Base-by-base conservation (phyloP, 2,797 vertebrate species). In the Myioborus melanocephalus region DNA sequence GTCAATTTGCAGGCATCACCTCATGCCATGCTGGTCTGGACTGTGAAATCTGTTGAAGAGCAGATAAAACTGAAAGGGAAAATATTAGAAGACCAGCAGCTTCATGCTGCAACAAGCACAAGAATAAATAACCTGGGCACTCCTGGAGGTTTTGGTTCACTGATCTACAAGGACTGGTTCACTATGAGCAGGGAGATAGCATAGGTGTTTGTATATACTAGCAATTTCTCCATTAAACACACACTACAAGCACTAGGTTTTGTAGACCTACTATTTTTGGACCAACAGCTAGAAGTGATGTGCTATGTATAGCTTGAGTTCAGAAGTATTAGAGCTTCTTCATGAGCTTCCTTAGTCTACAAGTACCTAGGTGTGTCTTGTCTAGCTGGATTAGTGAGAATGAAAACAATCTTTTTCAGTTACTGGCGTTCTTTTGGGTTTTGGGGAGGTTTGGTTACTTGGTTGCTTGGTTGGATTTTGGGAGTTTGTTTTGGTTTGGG, bases 21-120 rank as follows among this genome's bases (percentile, higher is more conserved):
- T 87, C 20, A 15, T 55, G n/a, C 15, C 73, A 8, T 78, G 23
- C n/a, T 41, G 81, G 12, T 52, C n/a, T 64, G 61, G 50, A 83
- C 55, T 75, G 61, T 80, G 68, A 87, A 94, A 94, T 75, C 46
- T 73, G 8, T 71, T 90, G 80, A 84, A 78, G 22, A 73, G 32
- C 32, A n/a, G n/a, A 27, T 14, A 64, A 87, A 93, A 75, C 18
- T 76, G 61, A 78, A 50, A 81, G 47, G 32, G 4, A 61, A 95
- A 89, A 69, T 55, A 19, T 4, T 23, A 34, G 35, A 78, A 89
- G 21, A 53, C 15, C 53, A 65, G 14, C 6, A 75, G 32, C 70
- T 90, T 83, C 28, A 59, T 21, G n/a, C 27, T 57, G 63, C 53
- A 85, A 18, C 37, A 43, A 83, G 15, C 4, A 0, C 7, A 50